Evolutionary conservation across 2,797 vertebrate genomes (phyloP), one percentile per base, ranked within the genome.

Genomic region (Mormyrops attenuatus): DNA sequence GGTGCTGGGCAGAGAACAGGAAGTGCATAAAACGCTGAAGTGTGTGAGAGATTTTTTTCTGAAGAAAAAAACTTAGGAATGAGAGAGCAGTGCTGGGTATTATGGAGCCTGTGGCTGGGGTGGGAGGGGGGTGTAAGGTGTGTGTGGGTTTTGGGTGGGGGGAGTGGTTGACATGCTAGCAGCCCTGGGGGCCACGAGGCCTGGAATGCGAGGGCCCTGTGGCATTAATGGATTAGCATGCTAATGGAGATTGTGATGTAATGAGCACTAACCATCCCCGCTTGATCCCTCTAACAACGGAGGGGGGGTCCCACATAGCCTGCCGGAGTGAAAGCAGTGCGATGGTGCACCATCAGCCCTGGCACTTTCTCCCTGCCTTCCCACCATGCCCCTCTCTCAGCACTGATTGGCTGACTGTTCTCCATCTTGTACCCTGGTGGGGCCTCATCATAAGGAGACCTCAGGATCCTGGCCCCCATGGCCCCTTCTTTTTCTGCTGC

Each of bases 161-260:
- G 20, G 55, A 8, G 20, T 44, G 87, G 55, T 66, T 60, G 41
- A 63, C 55, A 88, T 60, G 34, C 26, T 47, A 63, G 20, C n/a
- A 44, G 87, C 26, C 66, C 88, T 55, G 88, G 66, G 22, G 66
- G 47, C 34, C 38, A 53, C 44, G 22, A 66, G 22, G 47, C 57
- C 49, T 77, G 88, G 88, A 88, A 88, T 88, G 88, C 30, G 34
- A 63, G 73, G 44, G n/a, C 13, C 63, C 88, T 26, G 22, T 49
- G 88, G 86, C 53, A 55, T 69, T 88, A 88, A 55, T 88, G 88
- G 88, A 88, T 88, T 88, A 88, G 69, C 66, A 88, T 88, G 88
- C 88, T 88, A 88, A 88, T 88, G 63, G 88, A 80, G 66, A 77
- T 77, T 88, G 66, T 52, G 88, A 80, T 80, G 49, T 88, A 88